phyloP scores from a whole-genome alignment of 2,113 vertebrate genomes.

The Catharus fuscescens region DNA sequence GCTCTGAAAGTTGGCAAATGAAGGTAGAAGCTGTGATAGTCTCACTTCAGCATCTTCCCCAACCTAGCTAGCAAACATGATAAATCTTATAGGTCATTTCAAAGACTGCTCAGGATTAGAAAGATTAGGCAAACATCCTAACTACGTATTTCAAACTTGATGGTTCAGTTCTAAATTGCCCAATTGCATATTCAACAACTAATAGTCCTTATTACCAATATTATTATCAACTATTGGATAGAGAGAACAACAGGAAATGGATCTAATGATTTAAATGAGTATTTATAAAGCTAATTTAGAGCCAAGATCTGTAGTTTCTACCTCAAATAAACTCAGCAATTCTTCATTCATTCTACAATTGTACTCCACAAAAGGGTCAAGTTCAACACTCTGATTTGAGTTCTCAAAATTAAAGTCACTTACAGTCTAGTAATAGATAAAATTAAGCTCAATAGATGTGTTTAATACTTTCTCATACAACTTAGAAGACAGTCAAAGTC shows the following conservation, averaged over 20 bases:
- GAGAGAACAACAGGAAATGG: background rate
- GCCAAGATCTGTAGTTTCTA: background rate
- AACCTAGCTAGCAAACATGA: background rate
- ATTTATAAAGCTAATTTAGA: background rate
- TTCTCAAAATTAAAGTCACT: background rate
- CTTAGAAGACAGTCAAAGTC: background rate
- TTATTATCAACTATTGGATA: background rate
- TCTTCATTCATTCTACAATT: background rate
- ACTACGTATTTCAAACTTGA: background rate
- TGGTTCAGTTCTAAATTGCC: background rate
- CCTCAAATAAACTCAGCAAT: background rate
- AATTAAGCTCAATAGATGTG: background rate
- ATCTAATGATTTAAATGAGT: background rate
- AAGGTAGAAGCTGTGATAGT: background rate
- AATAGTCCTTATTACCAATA: background rate
- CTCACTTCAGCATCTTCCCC: background rate
- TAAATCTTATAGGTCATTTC: background rate
- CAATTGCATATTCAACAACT: background rate
- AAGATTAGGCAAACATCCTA: background rate
- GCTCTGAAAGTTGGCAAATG: background rate
- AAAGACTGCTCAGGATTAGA: background rate
- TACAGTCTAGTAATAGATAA: background rate
- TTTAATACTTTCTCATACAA: background rate
- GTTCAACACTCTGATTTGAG: background rate
- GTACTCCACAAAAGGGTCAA: background rate